Evolutionary conservation across 2,888 invertebrate genomes (phyloP).

Genomic region (Leptopilina syphax): DNA sequence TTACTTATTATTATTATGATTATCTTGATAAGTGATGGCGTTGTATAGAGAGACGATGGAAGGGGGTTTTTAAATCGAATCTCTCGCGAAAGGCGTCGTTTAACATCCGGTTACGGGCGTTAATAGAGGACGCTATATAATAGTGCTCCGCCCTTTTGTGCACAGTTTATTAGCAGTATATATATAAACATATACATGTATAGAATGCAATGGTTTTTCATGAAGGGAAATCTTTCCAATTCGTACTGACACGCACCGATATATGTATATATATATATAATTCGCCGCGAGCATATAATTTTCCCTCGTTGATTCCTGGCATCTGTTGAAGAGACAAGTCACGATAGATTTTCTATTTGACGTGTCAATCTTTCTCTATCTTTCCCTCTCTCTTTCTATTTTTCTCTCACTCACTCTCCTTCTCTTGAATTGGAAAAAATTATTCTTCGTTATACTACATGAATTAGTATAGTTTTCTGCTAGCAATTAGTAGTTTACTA

Average conservation of each 20-base stretch:
- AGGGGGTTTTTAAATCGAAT: slow-evolving; percentile 37
- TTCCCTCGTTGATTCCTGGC: background rate
- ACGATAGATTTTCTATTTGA: slow-evolving; percentile 57
- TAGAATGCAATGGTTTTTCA: slow-evolving; percentile 30
- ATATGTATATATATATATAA: background rate
- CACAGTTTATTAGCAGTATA: slow-evolving; percentile 13
- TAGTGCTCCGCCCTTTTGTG: slow-evolving; percentile 24
- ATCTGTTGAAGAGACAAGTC: slow-evolving; percentile 43
- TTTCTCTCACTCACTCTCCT: background rate
- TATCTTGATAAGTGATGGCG: slow-evolving; percentile 1
- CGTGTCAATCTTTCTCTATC: slow-evolving; percentile 58
- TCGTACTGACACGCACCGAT: slow-evolving; percentile 32
- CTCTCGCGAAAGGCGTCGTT: slow-evolving; percentile 24
- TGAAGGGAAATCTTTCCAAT: slow-evolving; percentile 28
- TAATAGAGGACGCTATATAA: slow-evolving; percentile 28
- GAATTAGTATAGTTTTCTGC: too few relatives aligned
- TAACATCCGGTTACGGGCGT: slow-evolving; percentile 39
- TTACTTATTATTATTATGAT: slow-evolving; percentile 39
- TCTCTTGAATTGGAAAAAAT: too few relatives aligned
- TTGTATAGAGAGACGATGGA: slow-evolving; percentile 23
- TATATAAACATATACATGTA: too few relatives aligned
- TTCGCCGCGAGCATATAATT: slow-evolving; percentile 25
- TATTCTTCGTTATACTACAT: too few relatives aligned
- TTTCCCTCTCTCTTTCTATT: too few relatives aligned
- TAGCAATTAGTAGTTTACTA: too few relatives aligned